These are phyloP conservation scores for Albula glossodonta DNA, from an alignment of 2,113 vertebrate species.

Conservation along the genomic window DNA sequence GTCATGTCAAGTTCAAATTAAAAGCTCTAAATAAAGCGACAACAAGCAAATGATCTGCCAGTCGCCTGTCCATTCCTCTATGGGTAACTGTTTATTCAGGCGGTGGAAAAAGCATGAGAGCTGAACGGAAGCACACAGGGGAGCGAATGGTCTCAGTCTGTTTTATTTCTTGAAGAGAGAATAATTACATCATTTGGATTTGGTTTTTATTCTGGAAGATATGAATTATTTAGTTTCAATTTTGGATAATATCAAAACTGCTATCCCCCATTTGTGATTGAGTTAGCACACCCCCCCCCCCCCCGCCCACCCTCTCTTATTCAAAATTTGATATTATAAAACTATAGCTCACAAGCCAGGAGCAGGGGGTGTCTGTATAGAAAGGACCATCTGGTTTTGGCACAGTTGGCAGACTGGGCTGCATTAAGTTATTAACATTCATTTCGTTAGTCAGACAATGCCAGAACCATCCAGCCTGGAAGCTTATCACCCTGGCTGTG, in stretches of 20 bases:
- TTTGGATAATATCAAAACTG: not conserved
- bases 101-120: not conserved
- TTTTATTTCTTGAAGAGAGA: not conserved
- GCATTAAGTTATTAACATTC: not conserved
- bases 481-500: not conserved
- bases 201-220: not conserved
- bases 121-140: not conserved
- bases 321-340: not conserved
- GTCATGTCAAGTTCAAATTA: conserved; percentile 16
- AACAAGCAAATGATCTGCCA: not conserved
- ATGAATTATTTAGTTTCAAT: not conserved
- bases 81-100: not conserved
- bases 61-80: not conserved
- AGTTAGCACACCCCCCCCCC: too few relatives aligned
- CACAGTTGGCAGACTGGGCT: not conserved
- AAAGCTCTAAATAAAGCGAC: conserved; percentile 19
- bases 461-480: not conserved
- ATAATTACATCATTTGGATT: not conserved
- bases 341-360: not conserved
- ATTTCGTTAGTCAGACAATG: not conserved
- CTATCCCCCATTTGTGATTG: not conserved
- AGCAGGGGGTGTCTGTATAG: not conserved
- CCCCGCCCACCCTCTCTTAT: too few relatives aligned
- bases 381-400: not conserved
- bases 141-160: not conserved